Evolutionary conservation across 1,140 invertebrate genomes (phyloP).

Genomic region (Tribolium castaneum): DNA sequence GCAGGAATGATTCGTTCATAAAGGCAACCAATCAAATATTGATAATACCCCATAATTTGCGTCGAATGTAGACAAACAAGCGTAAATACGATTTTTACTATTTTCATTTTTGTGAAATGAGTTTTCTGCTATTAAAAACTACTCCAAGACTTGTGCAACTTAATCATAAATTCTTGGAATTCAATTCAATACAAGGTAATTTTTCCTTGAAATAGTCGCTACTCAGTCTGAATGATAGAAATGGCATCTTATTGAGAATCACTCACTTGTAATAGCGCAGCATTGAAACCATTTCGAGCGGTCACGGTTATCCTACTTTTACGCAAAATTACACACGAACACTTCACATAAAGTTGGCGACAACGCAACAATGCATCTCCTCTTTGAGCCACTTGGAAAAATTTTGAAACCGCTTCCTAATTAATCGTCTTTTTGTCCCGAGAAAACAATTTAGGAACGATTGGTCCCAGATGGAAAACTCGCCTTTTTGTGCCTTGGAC

Average conservation of each 20-base stretch:
- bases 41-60: no score
- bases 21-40: no score
- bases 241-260: neutral
- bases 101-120: no score
- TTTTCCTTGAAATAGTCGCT: neutral
- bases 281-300: neutral
- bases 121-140: no score
- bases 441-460: neutral
- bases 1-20: no score
- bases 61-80: no score
- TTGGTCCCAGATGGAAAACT: constrained; percentile 25
- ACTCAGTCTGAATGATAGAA: neutral
- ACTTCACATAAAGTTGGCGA: neutral
- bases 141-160: no score
- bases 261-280: neutral
- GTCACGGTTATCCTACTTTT: neutral
- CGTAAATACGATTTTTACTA: no score
- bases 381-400: neutral
- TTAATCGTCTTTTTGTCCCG: neutral
- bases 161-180: neutral
- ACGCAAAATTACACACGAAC: neutral
- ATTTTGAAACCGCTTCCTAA: neutral
- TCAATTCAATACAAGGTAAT: neutral
- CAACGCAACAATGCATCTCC: neutral
- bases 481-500: constrained; percentile 14